Evolutionary conservation across 2,113 vertebrate species (phyloP).

Genomic region (Corydoras maculifer): DNA sequence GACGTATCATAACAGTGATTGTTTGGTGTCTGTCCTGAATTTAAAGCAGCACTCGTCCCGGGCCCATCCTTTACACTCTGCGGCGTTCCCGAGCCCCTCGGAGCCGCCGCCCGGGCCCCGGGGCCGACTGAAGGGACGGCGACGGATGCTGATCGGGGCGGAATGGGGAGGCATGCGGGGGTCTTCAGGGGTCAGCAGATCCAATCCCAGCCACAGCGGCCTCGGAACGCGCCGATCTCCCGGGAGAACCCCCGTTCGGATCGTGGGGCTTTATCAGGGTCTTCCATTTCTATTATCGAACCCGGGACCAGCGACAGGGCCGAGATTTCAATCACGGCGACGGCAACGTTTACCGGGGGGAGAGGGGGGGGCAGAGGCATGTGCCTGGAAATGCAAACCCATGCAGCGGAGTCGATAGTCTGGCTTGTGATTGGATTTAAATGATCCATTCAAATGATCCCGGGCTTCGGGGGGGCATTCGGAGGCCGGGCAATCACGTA

Average conservation of each 20-base stretch:
- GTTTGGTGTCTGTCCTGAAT: conserved; percentile 55
- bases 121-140: conserved; percentile 57
- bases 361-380: not conserved
- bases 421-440: conserved; percentile 41
- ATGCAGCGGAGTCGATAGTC: conserved; percentile 50
- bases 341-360: not conserved
- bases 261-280: conserved; percentile 45
- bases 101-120: too few species aligned
- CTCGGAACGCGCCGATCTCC: conserved; percentile 35
- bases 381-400: conserved; percentile 21
- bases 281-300: conserved; percentile 60
- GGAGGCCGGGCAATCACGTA: conserved; percentile 24
- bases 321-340: conserved; percentile 6
- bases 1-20: conserved; percentile 33
- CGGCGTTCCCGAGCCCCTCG: too few species aligned
- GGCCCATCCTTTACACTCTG: not conserved
- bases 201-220: conserved; percentile 53
- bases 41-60: conserved; percentile 54
- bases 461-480: conserved; percentile 19
- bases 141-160: conserved; percentile 38
- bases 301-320: conserved; percentile 12
- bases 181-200: conserved; percentile 64
- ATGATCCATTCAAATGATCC: conserved; percentile 35
- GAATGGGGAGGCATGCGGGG: conserved; percentile 47
- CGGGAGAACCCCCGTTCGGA: conserved; percentile 40